Evolutionary conservation across 2,888 invertebrate species (phyloP), one percentile per base, ranked within the genome.

Genomic region (Cephus pygmeus): DNA sequence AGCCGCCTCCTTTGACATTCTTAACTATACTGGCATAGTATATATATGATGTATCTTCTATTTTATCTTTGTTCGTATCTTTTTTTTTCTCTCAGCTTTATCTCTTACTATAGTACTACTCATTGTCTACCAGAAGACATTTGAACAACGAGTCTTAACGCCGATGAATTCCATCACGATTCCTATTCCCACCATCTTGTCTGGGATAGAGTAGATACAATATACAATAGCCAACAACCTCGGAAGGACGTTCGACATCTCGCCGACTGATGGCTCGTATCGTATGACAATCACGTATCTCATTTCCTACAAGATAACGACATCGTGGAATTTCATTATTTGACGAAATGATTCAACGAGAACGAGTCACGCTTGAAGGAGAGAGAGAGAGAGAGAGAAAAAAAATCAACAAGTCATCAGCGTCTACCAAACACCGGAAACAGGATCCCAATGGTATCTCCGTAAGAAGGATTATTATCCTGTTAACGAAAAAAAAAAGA

Each of bases 281-380:
- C 71, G 80, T 81, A 87, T 87, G 85, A 84, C 81, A 79, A 81
- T 85, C 87, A 88, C 87, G 87, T 87, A 87, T 80, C 82, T 86
- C 87, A 86, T 87, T 87, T 88, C 87, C 87, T 86, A 88, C 84
- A 83, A 82, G 86, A 87, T 86, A 87, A 86, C 83, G 84, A 85
- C 85, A 84, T 77, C 79, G 78, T 81, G 85, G 87, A 85, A 86
- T 88, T 87, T 85, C 82, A 85, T 85, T 86, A 84, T 85, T 56
- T 81, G 83, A 81, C 71, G 71, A 71, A 34, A 71, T 34, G 71
- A 71, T 71, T 71, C 71, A 71, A 31, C 56, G 56, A 23, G 56
- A 56, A 56, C 56, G 56, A 23, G 56, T 56, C 56, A 56, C 56
- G 56, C 56, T 56, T 56, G 71, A 34, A 34, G 34, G 1, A 11